Percentiles rank a stretch among this genome's conserved stretches.
phyloP scores from a whole-genome alignment of 2,113 vertebrate genomes.

The Heloderma charlesbogerti region DNA sequence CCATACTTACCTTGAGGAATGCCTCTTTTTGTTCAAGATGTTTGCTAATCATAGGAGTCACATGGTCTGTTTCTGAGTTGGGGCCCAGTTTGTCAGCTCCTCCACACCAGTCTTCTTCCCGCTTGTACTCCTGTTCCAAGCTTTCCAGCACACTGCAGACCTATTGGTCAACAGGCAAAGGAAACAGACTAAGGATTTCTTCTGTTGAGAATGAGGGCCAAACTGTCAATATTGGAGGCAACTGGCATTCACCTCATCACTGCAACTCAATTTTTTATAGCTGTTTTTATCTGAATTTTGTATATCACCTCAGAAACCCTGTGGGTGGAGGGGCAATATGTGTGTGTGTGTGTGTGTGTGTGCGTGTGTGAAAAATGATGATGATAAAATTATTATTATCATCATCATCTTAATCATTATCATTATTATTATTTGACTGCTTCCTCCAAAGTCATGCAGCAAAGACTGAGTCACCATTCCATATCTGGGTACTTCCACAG shows the following conservation, averaged over 20 bases:
- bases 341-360: too few relatives aligned
- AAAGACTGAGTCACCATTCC: neutral
- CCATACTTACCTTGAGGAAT: slow-evolving; percentile 88
- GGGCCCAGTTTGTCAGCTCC: slow-evolving; percentile 97
- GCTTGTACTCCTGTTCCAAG: slow-evolving; percentile 97
- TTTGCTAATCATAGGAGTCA: slow-evolving; percentile 98
- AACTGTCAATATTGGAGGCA: neutral
- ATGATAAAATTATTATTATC: too few relatives aligned
- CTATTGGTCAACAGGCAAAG: slow-evolving; percentile 66
- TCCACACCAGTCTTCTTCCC: slow-evolving; percentile 99
- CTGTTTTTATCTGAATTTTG: too few relatives aligned
- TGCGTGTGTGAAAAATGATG: too few relatives aligned
- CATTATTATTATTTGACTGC: neutral
- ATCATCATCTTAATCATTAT: too few relatives aligned
- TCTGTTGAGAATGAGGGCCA: neutral
- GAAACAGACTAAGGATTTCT: neutral
- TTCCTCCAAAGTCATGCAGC: neutral
- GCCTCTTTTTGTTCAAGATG: slow-evolving; percentile 98
- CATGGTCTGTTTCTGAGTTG: slow-evolving; percentile 96
- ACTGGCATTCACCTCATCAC: too few relatives aligned
- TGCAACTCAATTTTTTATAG: neutral
- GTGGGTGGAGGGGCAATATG: too few relatives aligned
- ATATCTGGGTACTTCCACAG: neutral
- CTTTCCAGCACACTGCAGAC: slow-evolving; percentile 98
- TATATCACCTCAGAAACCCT: too few relatives aligned